These are phyloP conservation scores for Drosophila anceps DNA, from an alignment of 2,888 invertebrate genomes.

Conservation along the genomic window DNA sequence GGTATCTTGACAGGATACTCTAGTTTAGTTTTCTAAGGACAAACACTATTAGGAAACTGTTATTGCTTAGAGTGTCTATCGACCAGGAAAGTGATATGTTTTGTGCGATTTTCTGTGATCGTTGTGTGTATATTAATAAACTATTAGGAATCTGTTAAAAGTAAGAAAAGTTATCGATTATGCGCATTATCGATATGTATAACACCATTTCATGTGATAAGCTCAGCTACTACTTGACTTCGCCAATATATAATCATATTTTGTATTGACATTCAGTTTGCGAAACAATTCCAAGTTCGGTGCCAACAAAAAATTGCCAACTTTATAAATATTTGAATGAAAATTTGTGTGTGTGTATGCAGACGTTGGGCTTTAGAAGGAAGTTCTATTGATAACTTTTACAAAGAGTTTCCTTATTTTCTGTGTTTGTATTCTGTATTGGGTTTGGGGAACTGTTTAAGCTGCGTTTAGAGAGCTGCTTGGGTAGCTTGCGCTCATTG, in stretches of 20 bases:
- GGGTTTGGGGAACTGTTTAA: constrained; percentile 5
- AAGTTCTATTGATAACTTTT: constrained; percentile 55
- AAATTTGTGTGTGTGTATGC: constrained; percentile 1
- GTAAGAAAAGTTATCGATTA: background rate
- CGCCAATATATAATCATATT: background rate
- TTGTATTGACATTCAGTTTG: background rate
- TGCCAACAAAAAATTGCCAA: background rate
- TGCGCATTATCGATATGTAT: background rate
- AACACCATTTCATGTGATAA: background rate
- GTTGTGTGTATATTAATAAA: no score
- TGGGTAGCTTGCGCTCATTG: constrained; percentile 29
- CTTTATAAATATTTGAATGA: constrained; percentile 18
- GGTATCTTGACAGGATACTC: background rate
- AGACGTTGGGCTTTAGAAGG: background rate
- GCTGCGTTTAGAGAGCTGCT: background rate
- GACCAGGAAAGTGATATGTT: background rate
- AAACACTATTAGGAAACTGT: background rate
- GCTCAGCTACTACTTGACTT: background rate
- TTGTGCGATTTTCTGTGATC: no score
- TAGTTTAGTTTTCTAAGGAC: background rate
- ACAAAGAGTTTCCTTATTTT: constrained; percentile 45
- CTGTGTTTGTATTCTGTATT: constrained; percentile 34
- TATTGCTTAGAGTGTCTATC: no score
- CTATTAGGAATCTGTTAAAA: background rate
- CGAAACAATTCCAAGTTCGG: background rate